A percentile compares a stretch with the other conserved stretches of the same genome.
phyloP scores from a whole-genome alignment of 2,113 vertebrate genomes.

The Microcebus jonahi region DNA sequence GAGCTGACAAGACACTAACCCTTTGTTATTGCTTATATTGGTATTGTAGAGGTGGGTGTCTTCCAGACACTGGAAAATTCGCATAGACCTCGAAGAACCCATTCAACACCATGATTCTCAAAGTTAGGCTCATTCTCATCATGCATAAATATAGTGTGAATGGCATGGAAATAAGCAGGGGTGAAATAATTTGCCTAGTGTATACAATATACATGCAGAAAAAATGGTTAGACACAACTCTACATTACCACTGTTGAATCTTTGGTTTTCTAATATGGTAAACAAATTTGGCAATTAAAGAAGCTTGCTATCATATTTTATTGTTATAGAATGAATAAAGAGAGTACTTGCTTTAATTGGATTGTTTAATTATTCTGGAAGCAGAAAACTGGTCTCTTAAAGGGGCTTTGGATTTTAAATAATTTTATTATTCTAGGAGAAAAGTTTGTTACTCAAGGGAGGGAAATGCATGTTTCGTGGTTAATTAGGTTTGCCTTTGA shows the following conservation, averaged over 20 bases:
- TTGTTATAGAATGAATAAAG: neutral
- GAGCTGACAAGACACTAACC: neutral
- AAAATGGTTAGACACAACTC: neutral
- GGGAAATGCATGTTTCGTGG: neutral
- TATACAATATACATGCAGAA: neutral
- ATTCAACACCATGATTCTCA: neutral
- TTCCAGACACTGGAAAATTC: neutral
- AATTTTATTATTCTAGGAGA: neutral
- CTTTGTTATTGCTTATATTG: neutral
- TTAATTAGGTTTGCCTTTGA: constrained; percentile 54
- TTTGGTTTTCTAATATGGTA: neutral
- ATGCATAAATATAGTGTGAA: fast-evolving
- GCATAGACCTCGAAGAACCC: neutral
- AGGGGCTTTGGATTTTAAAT: constrained; percentile 10
- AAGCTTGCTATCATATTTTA: neutral
- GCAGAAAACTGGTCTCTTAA: neutral
- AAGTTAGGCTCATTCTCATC: neutral
- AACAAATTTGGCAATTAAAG: neutral
- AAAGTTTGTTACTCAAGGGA: neutral
- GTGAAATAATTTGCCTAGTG: neutral
- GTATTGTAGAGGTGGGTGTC: fast-evolving
- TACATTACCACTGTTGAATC: neutral
- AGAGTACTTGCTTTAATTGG: neutral
- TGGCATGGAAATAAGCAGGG: neutral
- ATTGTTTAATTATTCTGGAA: constrained; percentile 20